Percentiles rank a stretch among this genome's conserved stretches.
phyloP scores from a whole-genome alignment of 2,113 vertebrate genomes.

The Antigone vipio region DNA sequence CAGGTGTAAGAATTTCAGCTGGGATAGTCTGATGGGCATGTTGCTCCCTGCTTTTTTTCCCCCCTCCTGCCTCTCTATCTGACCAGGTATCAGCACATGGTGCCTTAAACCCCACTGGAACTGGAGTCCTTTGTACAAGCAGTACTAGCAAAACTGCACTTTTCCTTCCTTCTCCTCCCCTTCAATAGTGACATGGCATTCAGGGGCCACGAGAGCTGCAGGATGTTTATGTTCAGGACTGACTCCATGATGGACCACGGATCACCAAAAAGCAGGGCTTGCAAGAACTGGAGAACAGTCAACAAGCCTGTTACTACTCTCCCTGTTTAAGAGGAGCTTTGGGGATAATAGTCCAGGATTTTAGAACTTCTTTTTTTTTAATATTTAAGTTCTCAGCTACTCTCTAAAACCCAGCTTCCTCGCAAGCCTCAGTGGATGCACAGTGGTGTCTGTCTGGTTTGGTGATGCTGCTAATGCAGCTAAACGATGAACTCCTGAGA shows the following conservation, averaged over 20 bases:
- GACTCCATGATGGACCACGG: not conserved
- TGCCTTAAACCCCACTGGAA: not conserved
- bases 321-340: not conserved
- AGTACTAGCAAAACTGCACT: not conserved
- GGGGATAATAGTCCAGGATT: not conserved
- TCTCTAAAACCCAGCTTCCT: not conserved
- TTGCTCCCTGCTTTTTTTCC: not conserved
- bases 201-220: not conserved
- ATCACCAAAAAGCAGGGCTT: not conserved
- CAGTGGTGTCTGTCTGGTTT: not conserved
- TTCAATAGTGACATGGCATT: accelerated
- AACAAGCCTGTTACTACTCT: not conserved
- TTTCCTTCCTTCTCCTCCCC: slow-evolving; percentile 17
- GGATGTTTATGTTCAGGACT: not conserved
- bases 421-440: not conserved
- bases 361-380: not conserved
- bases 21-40: not conserved
- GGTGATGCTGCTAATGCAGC: not conserved
- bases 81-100: not conserved
- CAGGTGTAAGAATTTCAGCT: not conserved
- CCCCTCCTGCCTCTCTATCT: not conserved
- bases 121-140: not conserved
- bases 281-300: not conserved
- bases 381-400: not conserved
- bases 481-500: not conserved